phyloP scores from a whole-genome alignment of 2,113 vertebrate species.

The Pitta sordida region DNA sequence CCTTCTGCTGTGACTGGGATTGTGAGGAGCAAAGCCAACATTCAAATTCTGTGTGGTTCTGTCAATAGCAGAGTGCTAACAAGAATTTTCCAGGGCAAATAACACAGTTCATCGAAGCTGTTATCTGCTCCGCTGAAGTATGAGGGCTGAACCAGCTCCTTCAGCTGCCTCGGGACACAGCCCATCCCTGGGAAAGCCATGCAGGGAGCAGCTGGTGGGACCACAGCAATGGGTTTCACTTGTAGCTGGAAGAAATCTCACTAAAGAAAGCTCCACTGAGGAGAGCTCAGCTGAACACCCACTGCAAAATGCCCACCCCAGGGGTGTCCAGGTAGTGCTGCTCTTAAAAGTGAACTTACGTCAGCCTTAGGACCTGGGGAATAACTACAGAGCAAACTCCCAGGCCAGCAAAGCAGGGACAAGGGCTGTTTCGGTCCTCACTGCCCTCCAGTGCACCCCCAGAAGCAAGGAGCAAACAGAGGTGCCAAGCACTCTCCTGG shows the following conservation, averaged over 20 bases:
- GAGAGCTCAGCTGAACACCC: not conserved
- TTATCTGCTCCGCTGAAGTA: not conserved
- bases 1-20: not conserved
- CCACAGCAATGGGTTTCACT: not conserved
- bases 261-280: not conserved
- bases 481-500: not conserved
- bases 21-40: fast-evolving
- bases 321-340: not conserved
- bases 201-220: not conserved
- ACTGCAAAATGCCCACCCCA: not conserved
- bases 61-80: not conserved
- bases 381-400: not conserved
- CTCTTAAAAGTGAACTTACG: not conserved
- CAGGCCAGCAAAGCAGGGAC: not conserved
- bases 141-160: not conserved
- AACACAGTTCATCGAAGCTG: not conserved
- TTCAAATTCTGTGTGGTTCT: not conserved
- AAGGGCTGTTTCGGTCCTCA: not conserved
- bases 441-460: not conserved
- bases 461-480: not conserved
- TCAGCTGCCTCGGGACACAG: not conserved
- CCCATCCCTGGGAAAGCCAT: not conserved
- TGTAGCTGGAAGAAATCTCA: not conserved
- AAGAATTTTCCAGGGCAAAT: not conserved
- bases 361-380: not conserved